phyloP scores from a whole-genome alignment of 2,888 invertebrate species.

The Zeuzera pyrina region DNA sequence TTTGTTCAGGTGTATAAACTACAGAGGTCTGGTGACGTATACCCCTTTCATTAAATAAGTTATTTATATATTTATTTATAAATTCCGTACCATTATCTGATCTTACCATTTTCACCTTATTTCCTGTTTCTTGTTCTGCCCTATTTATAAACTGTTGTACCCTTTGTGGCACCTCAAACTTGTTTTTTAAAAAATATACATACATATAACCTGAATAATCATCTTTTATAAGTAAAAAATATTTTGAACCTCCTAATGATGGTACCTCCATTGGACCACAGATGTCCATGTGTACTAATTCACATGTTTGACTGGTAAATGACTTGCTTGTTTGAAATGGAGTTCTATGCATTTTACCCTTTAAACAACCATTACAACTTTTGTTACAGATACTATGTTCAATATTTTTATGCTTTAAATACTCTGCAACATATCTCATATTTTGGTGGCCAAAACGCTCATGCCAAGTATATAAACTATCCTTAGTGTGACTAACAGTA shows the following conservation, averaged over 20 bases:
- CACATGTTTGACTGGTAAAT: background rate
- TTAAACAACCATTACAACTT: background rate
- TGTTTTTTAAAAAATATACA: background rate
- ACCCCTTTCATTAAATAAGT: background rate
- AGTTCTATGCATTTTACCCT: background rate
- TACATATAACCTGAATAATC: background rate
- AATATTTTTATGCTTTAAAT: background rate
- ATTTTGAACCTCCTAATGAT: background rate
- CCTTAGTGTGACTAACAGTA: background rate
- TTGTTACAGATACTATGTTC: background rate
- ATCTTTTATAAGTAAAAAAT: conserved; percentile 1
- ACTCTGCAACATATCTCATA: background rate
- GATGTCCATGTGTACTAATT: background rate
- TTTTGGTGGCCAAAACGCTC: background rate
- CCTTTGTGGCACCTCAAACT: background rate
- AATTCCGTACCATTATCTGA: background rate
- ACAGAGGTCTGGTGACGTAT: conserved; percentile 4
- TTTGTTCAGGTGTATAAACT: conserved; percentile 10
- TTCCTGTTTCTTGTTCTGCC: background rate
- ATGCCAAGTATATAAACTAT: background rate
- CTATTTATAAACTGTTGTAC: background rate
- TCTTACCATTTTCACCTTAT: background rate
- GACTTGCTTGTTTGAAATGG: background rate
- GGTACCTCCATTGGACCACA: background rate
- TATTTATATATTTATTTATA: background rate